Evolutionary conservation across 2,888 invertebrate species (phyloP).

Genomic region (Coelopa pilipes): DNA sequence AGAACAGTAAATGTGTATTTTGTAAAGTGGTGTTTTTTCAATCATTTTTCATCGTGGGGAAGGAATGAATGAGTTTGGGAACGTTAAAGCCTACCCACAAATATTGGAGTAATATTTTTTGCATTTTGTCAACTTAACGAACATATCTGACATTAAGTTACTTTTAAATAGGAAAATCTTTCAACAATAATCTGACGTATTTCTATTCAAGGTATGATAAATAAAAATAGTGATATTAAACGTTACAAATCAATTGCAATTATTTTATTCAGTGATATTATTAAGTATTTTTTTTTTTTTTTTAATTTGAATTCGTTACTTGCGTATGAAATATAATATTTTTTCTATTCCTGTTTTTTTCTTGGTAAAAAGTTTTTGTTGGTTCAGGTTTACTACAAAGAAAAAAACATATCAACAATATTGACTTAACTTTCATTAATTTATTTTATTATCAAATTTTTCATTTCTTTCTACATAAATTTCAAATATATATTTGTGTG

Average conservation of each 20-base stretch:
- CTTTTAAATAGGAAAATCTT: no score
- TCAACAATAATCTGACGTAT: no score
- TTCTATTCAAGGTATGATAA: no score
- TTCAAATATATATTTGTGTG: slow-evolving; percentile 40
- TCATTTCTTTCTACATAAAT: slow-evolving; percentile 37
- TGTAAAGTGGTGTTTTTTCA: no score
- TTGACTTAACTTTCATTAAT: slow-evolving; percentile 39
- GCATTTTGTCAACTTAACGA: neutral
- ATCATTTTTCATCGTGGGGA: no score
- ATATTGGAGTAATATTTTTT: no score
- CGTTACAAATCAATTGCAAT: neutral
- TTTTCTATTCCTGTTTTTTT: neutral
- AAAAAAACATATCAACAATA: slow-evolving; percentile 33
- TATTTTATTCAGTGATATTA: neutral
- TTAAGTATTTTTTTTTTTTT: neutral
- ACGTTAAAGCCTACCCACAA: no score
- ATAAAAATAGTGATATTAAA: no score
- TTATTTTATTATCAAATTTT: slow-evolving; percentile 40
- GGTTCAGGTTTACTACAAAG: slow-evolving; percentile 1
- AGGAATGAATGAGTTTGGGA: no score
- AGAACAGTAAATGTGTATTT: no score
- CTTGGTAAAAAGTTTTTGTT: slow-evolving; percentile 24
- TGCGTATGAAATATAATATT: slow-evolving; percentile 11
- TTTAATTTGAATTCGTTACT: neutral
- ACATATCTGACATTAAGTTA: neutral